Evolutionary conservation across 2,797 vertebrate genomes (phyloP).

Genomic region (Cyprinodon diabolis): DNA sequence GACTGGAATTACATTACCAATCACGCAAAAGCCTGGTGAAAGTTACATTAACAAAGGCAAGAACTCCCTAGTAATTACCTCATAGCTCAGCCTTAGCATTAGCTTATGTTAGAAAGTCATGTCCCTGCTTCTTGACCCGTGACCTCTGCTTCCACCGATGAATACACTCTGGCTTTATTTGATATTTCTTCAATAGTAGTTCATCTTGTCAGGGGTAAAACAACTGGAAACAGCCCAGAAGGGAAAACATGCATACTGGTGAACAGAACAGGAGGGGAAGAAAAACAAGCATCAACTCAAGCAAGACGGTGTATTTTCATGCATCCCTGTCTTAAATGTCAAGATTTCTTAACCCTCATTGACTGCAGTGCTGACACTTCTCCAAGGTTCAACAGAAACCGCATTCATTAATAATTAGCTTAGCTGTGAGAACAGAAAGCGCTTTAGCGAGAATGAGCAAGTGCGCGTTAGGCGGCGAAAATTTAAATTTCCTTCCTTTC

Average conservation of each 20-base stretch:
- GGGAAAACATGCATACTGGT: conserved; percentile 77
- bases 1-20: not conserved
- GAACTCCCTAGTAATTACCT: conserved; percentile 14
- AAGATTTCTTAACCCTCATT: conserved; percentile 81
- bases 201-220: conserved; percentile 78
- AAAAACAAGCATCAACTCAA: conserved; percentile 82
- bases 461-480: conserved; percentile 39
- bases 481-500: conserved; percentile 68
- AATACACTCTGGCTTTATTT: conserved; percentile 76
- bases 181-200: conserved; percentile 78
- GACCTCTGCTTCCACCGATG: conserved; percentile 70
- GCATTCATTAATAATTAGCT: conserved; percentile 86
- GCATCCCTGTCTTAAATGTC: conserved; percentile 86
- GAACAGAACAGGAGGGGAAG: conserved; percentile 56
- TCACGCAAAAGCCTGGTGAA: not conserved
- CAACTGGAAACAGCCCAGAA: conserved; percentile 74
- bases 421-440: conserved; percentile 65
- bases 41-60: conserved; percentile 17
- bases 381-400: conserved; percentile 84
- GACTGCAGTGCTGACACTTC: conserved; percentile 79
- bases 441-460: conserved; percentile 38
- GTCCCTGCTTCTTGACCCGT: conserved; percentile 59
- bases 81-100: conserved; percentile 57
- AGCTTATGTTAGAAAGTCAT: conserved; percentile 44
- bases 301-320: conserved; percentile 85